Evolutionary conservation across 2,113 vertebrate species (phyloP), one percentile per base, ranked within the genome.

Genomic region (Chaenogobius annularis): DNA sequence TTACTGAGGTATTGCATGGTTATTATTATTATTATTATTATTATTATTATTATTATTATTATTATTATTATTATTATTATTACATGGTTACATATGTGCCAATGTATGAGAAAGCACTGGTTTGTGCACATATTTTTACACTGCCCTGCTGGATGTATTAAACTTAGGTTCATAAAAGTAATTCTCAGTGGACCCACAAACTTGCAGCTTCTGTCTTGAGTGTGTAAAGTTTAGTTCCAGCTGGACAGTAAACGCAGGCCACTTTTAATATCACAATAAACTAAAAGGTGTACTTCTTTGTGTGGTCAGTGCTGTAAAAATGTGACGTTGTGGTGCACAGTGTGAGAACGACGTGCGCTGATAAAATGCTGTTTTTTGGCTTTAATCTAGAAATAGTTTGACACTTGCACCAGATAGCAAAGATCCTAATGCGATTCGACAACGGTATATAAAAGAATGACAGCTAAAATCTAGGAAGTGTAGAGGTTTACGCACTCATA

Each of bases 361-460:
- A 85, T 83, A 65, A 81, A 84, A 87, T 62, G 11, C 5, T 70
- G 19, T 68, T 40, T 40, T 40, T 3, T 1, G 72, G 35, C 83
- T 86, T 81, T 83, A 79, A 84, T 85, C 79, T 82, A 81, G 59
- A 87, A 87, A 90, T 87, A 86, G 80, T 81, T 77, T 52, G 48
- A 72, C 73, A 79, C 72, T 74, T 65, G 73, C 77, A 81, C 56
- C 26, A 13, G 78, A 69, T 58, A 17, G 73, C 66, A 74, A 47
- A 72, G 56, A 75, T 44, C 37, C 23, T 5, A 2, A 43, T 73
- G 6, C 20, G 26, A 26, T 83, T n/a, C 70, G 31, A 56, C 54
- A 22, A 19, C 40, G 35, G 31, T 75, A 6, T 43, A 63, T n/a
- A 37, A n/a, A 7, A 22, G 10, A 31, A 19, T 22, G 63, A 46